A percentile compares a stretch with the other conserved stretches of the same genome.
phyloP scores from a whole-genome alignment of 2,113 vertebrate genomes.

The Cacatua alba region DNA sequence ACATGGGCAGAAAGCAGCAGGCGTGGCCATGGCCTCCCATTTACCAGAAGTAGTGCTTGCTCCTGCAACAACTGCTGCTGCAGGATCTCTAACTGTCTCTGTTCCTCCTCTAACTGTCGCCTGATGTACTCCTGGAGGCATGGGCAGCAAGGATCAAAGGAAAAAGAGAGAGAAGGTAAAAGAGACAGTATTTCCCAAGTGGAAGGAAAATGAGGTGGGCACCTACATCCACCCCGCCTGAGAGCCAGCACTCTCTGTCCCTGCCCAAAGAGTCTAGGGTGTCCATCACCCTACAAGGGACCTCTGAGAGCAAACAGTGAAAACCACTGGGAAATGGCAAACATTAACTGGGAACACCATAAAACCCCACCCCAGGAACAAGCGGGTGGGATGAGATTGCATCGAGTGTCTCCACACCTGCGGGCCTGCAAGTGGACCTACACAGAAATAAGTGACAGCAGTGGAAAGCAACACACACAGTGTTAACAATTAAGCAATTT shows the following conservation, averaged over 20 bases:
- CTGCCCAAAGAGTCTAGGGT: not conserved
- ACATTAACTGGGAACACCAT: not conserved
- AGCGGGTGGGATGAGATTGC: not conserved
- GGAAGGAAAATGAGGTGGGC: constrained; percentile 9
- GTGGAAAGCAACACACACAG: not conserved
- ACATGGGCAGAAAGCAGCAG: constrained; percentile 2
- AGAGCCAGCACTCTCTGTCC: not conserved
- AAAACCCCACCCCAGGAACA: not conserved
- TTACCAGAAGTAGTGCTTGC: constrained; percentile 99
- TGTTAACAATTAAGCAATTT: constrained; percentile 12
- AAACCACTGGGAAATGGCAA: not conserved
- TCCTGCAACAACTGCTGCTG: constrained; percentile 99
- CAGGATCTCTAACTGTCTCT: constrained; percentile 99
- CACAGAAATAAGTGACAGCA: not conserved
- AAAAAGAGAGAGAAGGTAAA: constrained; percentile 70
- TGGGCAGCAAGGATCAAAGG: constrained; percentile 70
- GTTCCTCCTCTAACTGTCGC: constrained; percentile 99
- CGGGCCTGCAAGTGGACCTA: not conserved
- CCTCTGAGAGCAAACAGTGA: not conserved
- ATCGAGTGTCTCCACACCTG: not conserved
- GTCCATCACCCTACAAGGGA: not conserved
- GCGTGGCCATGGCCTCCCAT: constrained; percentile 57
- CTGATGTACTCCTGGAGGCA: constrained; percentile 96
- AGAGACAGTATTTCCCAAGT: constrained; percentile 65
- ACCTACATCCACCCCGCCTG: not conserved